phyloP scores from a whole-genome alignment of 2,113 vertebrate species.

The Phyllostomus hastatus region DNA sequence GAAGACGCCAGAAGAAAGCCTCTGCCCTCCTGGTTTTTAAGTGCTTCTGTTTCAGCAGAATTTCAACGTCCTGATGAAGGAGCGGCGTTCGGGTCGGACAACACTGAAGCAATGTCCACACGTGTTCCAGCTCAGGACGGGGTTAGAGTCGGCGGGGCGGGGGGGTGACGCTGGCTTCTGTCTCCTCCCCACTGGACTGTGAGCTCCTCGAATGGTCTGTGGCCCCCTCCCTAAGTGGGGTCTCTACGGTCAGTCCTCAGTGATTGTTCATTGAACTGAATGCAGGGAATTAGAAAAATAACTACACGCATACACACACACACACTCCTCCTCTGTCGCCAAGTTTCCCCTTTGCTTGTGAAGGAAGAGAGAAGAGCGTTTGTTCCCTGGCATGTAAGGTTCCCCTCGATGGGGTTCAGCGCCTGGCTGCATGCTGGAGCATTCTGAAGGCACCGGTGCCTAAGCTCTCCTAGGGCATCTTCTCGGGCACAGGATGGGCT shows the following conservation, averaged over 20 bases:
- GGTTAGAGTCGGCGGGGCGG: not conserved
- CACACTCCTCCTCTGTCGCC: not conserved
- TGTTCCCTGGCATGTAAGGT: not conserved
- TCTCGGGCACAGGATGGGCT: not conserved
- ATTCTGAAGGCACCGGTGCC: not conserved
- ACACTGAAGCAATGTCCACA: no score
- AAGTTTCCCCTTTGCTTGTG: not conserved
- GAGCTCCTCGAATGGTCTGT: not conserved
- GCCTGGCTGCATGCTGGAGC: not conserved
- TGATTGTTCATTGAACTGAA: not conserved
- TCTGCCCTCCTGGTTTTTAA: not conserved
- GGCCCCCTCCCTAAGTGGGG: not conserved
- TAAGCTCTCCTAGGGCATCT: not conserved
- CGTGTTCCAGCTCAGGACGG: rapidly evolving
- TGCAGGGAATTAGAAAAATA: not conserved
- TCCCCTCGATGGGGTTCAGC: not conserved
- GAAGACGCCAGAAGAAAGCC: not conserved
- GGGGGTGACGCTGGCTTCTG: not conserved
- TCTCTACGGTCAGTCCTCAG: not conserved
- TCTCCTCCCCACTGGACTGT: not conserved
- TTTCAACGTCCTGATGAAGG: not conserved
- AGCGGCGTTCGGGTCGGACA: not conserved
- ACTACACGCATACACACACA: not conserved
- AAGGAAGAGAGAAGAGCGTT: not conserved
- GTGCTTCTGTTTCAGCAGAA: not conserved